phyloP scores from a whole-genome alignment of 2,888 invertebrate genomes.

The Cybosia mesomella region DNA sequence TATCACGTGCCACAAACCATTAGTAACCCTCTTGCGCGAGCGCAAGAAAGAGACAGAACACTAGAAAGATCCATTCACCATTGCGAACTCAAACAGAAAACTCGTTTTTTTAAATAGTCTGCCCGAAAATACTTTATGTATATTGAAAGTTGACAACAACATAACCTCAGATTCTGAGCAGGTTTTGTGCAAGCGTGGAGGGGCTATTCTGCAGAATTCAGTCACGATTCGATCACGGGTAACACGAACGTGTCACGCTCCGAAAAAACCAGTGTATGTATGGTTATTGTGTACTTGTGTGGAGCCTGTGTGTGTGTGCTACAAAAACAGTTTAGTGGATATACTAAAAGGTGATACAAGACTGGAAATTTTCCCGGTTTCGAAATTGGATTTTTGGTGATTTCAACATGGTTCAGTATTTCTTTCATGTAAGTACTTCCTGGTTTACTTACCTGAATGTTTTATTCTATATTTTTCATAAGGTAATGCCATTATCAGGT shows the following conservation, averaged over 20 bases:
- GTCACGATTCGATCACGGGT: slow-evolving; percentile 35
- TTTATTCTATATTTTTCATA: slow-evolving; percentile 5
- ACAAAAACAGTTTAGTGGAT: slow-evolving; percentile 44
- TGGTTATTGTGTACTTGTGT: slow-evolving; percentile 37
- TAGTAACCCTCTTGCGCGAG: slow-evolving; percentile 57
- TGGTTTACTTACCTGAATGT: slow-evolving; percentile 16
- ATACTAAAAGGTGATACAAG: slow-evolving; percentile 36
- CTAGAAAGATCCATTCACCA: slow-evolving; percentile 65
- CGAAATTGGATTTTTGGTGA: slow-evolving; percentile 46
- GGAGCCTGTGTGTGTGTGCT: slow-evolving; percentile 45
- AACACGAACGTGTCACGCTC: slow-evolving; percentile 44
- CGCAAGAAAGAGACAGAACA: slow-evolving; percentile 63
- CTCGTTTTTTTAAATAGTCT: slow-evolving; percentile 53
- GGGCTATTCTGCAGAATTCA: slow-evolving; percentile 24
- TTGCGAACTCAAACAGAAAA: slow-evolving; percentile 60
- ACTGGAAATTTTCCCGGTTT: slow-evolving; percentile 47
- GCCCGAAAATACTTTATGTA: slow-evolving; percentile 47
- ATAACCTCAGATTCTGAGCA: slow-evolving; percentile 40
- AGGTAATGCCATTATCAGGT: no score
- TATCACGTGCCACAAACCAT: slow-evolving; percentile 35
- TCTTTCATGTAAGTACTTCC: slow-evolving; percentile 44
- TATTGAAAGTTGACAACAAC: slow-evolving; percentile 53
- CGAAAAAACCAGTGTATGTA: slow-evolving; percentile 32
- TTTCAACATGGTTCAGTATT: slow-evolving; percentile 41
- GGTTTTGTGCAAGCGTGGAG: slow-evolving; percentile 31